Evolutionary conservation across 1,140 invertebrate genomes (phyloP).

Genomic region (Rhagoletis pomonella): DNA sequence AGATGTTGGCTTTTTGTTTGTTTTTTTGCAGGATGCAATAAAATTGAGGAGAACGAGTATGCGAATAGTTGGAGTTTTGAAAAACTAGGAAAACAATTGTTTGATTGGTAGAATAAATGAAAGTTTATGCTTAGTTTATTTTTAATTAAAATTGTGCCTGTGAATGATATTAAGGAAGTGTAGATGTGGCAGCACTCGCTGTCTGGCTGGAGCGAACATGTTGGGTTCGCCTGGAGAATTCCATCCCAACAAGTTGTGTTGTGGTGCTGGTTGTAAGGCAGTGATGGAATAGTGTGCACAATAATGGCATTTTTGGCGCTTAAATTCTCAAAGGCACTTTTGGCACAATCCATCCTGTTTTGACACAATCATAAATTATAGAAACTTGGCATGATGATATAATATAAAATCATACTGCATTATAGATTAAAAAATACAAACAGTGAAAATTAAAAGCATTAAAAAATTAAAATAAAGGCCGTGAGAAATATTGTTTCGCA

Average conservation of each 20-base stretch:
- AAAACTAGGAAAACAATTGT: neutral
- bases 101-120: no score
- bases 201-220: neutral
- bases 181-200: neutral
- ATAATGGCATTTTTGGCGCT: no score
- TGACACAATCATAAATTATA: no score
- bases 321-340: no score
- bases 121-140: neutral
- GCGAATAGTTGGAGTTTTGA: neutral
- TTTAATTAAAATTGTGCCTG: neutral
- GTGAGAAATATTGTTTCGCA: no score
- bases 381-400: no score
- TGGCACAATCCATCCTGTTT: no score
- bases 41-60: neutral
- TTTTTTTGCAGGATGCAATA: neutral
- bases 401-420: no score
- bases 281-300: no score
- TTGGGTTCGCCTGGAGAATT: constrained; percentile 22
- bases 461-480: no score
- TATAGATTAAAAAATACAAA: no score
- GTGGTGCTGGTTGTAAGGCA: neutral
- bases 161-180: neutral
- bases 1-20: neutral
- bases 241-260: neutral
- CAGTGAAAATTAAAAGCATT: no score